Percentiles rank a stretch among this genome's conserved stretches.
Evolutionary conservation across 2,888 invertebrate species (phyloP).

Genomic region (Stenurella melanura): DNA sequence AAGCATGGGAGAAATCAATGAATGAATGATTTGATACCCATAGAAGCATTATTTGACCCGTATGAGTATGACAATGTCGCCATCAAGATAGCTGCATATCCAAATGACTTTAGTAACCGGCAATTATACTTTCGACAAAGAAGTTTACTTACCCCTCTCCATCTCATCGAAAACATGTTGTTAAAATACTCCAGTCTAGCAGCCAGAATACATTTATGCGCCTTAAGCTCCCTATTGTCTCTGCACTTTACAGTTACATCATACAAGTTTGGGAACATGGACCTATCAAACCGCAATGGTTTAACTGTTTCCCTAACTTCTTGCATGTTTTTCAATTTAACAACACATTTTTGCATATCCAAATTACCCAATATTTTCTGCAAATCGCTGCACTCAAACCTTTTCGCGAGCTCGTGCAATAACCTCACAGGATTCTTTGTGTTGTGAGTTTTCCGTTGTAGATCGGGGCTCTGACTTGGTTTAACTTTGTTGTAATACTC

Average conservation of each 20-base stretch:
- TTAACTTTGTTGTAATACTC: slow-evolving; percentile 71
- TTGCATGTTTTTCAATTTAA: slow-evolving; percentile 53
- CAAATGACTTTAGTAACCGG: too few relatives aligned
- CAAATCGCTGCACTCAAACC: slow-evolving; percentile 75
- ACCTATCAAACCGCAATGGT: slow-evolving; percentile 55
- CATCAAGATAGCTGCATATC: too few relatives aligned
- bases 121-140: too few relatives aligned
- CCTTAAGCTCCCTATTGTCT: slow-evolving; percentile 74
- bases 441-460: slow-evolving; percentile 53
- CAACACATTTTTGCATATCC: slow-evolving; percentile 60
- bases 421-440: slow-evolving; percentile 76
- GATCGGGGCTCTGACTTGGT: slow-evolving; percentile 31
- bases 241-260: slow-evolving; percentile 70
- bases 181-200: slow-evolving; percentile 90
- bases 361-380: slow-evolving; percentile 75
- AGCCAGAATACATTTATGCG: slow-evolving; percentile 88
- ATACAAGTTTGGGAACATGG: slow-evolving; percentile 64
- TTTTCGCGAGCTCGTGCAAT: slow-evolving; percentile 77
- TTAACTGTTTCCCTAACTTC: slow-evolving; percentile 44
- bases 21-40: too few relatives aligned
- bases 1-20: too few relatives aligned
- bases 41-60: too few relatives aligned
- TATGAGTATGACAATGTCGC: too few relatives aligned
- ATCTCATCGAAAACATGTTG: slow-evolving; percentile 87
- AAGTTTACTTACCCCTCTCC: slow-evolving; percentile 81